Evolutionary conservation across 2,113 vertebrate genomes (phyloP).

Genomic region (Phaethornis superciliosus): DNA sequence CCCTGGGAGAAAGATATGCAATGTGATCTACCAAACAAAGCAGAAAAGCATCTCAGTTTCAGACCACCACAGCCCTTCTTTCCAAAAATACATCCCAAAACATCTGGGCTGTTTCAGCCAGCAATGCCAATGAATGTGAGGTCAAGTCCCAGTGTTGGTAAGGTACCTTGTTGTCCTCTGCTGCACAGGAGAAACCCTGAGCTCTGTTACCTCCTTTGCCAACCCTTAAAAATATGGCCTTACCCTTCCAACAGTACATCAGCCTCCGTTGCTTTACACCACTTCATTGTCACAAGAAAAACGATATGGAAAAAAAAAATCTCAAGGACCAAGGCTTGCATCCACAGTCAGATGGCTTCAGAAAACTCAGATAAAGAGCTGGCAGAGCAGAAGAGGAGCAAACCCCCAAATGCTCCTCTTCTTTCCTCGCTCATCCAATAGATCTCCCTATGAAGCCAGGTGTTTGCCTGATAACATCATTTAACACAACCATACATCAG

Average conservation of each 20-base stretch:
- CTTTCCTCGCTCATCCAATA: background rate
- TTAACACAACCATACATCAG: background rate
- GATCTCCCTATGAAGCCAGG: background rate
- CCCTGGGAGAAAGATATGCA: background rate
- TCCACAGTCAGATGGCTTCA: background rate
- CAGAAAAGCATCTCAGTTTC: background rate
- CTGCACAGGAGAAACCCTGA: background rate
- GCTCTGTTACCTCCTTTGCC: background rate
- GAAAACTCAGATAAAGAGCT: background rate
- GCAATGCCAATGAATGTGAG: accelerated
- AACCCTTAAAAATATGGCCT: background rate
- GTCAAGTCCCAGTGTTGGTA: background rate
- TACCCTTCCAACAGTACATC: background rate
- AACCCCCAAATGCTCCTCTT: background rate
- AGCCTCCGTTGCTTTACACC: background rate
- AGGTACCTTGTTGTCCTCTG: background rate
- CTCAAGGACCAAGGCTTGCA: background rate
- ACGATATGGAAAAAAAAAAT: background rate
- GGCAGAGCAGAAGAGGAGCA: background rate
- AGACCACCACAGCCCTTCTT: background rate
- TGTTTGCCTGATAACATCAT: background rate
- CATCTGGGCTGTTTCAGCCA: background rate
- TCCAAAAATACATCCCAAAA: background rate
- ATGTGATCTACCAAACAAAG: background rate
- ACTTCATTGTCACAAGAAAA: background rate